These are phyloP conservation scores for Euclidia mi DNA, from an alignment of 2,888 invertebrate species.

Conservation along the genomic window DNA sequence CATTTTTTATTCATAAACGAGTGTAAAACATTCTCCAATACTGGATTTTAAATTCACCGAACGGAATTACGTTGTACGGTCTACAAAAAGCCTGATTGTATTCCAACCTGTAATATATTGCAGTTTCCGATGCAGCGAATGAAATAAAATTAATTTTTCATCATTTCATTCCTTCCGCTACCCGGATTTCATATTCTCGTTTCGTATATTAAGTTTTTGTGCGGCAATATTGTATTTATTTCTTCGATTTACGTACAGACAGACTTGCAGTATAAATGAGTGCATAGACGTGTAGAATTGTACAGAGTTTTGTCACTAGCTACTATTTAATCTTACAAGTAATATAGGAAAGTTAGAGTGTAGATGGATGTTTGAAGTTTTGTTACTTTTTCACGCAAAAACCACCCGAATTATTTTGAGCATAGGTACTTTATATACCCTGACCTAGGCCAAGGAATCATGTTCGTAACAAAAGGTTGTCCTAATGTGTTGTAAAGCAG, in stretches of 20 bases:
- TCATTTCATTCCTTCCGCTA: slow-evolving; percentile 26
- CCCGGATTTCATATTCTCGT: slow-evolving; percentile 7
- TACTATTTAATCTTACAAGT: no score
- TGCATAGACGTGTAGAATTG: no score
- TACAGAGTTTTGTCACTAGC: no score
- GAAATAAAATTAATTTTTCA: slow-evolving; percentile 47
- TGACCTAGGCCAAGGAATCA: no score
- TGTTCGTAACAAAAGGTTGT: no score
- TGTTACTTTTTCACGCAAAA: no score
- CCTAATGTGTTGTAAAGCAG: no score
- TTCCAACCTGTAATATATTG: slow-evolving; percentile 13
- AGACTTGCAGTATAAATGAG: no score
- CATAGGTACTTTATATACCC: no score
- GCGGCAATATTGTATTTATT: not conserved
- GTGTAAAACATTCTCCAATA: not conserved
- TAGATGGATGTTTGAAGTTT: no score
- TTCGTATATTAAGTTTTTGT: slow-evolving; percentile 26
- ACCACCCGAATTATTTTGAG: no score
- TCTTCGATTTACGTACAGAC: not conserved
- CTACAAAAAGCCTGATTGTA: slow-evolving; percentile 33
- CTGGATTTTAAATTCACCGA: not conserved
- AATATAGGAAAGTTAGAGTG: no score
- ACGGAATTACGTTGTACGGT: slow-evolving; percentile 1
- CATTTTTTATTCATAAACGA: not conserved
- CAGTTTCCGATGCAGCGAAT: slow-evolving; percentile 8